Evolutionary conservation across 2,113 vertebrate species (phyloP).

Genomic region (Erythrocercus mccallii): DNA sequence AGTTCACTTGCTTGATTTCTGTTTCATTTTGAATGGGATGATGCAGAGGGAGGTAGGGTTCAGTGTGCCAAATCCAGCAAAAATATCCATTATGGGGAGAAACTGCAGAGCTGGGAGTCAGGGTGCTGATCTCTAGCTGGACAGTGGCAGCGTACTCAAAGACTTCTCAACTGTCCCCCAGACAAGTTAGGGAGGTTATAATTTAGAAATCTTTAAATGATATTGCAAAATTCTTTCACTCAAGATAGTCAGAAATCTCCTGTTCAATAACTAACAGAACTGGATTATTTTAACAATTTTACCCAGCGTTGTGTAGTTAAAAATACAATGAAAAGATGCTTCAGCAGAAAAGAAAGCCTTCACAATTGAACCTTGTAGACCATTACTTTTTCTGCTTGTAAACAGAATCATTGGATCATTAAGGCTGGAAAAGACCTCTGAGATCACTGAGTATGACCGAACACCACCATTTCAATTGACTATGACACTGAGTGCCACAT

Average conservation of each 20-base stretch:
- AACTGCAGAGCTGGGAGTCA: neutral
- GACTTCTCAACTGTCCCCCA: neutral
- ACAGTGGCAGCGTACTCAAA: neutral
- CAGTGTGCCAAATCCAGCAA: neutral
- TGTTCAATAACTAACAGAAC: slow-evolving; percentile 20
- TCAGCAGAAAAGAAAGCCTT: slow-evolving; percentile 57
- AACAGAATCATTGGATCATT: neutral
- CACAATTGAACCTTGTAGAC: slow-evolving; percentile 62
- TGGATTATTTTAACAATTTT: slow-evolving; percentile 55
- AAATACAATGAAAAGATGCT: slow-evolving; percentile 67
- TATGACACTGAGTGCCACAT: neutral
- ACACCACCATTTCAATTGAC: neutral
- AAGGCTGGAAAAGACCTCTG: neutral
- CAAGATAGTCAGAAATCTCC: neutral
- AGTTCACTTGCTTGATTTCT: neutral
- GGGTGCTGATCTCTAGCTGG: no score
- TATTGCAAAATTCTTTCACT: neutral
- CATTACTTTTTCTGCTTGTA: slow-evolving; percentile 70
- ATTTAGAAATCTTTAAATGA: neutral
- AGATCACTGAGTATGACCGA: rapidly evolving
- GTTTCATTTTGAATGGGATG: neutral
- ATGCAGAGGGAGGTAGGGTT: neutral
- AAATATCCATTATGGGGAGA: neutral
- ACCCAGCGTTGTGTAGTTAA: slow-evolving; percentile 52
- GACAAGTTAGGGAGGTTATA: neutral